Percentiles rank a stretch among this genome's conserved stretches.
These are phyloP conservation scores for Megaustenia siamemsis DNA, from an alignment of 2,888 invertebrate species.

Conservation along the genomic window DNA sequence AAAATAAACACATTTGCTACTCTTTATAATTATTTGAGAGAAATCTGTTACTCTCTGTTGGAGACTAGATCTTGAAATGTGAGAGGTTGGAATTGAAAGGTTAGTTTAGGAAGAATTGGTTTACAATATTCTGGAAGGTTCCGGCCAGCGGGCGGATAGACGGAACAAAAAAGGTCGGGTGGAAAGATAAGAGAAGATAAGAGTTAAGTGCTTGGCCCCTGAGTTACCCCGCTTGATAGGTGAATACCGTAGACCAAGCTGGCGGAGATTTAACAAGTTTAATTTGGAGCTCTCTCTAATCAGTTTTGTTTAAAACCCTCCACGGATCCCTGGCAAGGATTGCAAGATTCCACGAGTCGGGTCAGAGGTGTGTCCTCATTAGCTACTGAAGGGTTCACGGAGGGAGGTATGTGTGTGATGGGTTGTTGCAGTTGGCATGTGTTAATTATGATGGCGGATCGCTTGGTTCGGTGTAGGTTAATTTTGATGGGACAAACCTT, in stretches of 20 bases:
- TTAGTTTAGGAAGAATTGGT: neutral
- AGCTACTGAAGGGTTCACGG: neutral
- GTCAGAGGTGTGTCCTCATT: neutral
- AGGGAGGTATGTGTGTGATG: neutral
- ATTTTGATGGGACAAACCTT: no score
- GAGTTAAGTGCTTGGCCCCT: conserved; percentile 47
- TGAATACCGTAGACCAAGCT: neutral
- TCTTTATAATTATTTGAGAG: no score
- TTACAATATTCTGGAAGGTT: neutral
- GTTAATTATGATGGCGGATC: no score
- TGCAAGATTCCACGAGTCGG: neutral
- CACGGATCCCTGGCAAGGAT: neutral
- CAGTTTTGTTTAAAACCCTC: conserved; percentile 30
- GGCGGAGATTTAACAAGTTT: conserved; percentile 32
- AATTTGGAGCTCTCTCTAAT: conserved; percentile 33
- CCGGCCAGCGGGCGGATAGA: neutral
- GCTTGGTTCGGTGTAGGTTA: no score
- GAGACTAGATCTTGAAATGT: no score
- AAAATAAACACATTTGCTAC: no score
- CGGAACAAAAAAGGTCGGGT: neutral
- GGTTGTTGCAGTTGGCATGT: no score
- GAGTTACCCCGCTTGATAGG: conserved; percentile 33
- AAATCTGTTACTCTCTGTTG: no score
- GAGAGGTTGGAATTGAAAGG: neutral
- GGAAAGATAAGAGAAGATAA: conserved; percentile 35